A percentile compares a stretch with the other conserved stretches of the same genome.
phyloP scores from a whole-genome alignment of 1,140 invertebrate species.

The Trigoniulus corallinus region DNA sequence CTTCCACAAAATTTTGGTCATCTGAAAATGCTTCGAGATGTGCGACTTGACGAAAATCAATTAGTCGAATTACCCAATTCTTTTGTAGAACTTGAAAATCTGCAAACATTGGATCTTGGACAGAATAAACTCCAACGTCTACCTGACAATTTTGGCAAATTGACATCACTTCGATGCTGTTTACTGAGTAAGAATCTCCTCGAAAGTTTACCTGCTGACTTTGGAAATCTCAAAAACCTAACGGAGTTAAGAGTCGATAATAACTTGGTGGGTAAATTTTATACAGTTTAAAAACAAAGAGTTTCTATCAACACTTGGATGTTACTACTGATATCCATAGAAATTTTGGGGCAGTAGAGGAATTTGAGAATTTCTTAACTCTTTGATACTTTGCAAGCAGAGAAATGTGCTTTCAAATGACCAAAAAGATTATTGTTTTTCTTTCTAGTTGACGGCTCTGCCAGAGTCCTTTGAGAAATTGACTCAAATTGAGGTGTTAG shows the following conservation, averaged over 20 bases:
- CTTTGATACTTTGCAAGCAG: no score
- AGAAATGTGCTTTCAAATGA: no score
- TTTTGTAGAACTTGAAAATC: conserved; percentile 17
- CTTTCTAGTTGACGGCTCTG: conserved; percentile 19
- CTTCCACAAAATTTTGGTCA: conserved; percentile 18
- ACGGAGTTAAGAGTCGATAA: conserved; percentile 20
- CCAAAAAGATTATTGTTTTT: neutral
- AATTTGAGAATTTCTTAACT: no score
- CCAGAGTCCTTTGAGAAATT: conserved; percentile 20
- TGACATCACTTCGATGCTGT: conserved; percentile 17
- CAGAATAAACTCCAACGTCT: conserved; percentile 21
- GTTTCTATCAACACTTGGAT: neutral
- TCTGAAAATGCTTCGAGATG: conserved; percentile 14
- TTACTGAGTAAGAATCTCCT: conserved; percentile 20
- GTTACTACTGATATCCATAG: neutral
- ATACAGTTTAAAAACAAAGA: neutral
- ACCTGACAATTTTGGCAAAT: conserved; percentile 20
- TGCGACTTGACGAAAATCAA: conserved; percentile 22
- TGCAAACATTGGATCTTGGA: conserved; percentile 21
- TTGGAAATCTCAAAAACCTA: conserved; percentile 18
- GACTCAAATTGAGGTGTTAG: conserved; percentile 17
- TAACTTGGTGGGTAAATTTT: conserved; percentile 17
- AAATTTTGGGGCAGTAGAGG: no score
- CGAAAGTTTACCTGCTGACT: conserved; percentile 16
- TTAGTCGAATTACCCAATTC: conserved; percentile 17